Conservation (phyloP, 1,140 invertebrate species). For the Leptoteleia sp. region DNA sequence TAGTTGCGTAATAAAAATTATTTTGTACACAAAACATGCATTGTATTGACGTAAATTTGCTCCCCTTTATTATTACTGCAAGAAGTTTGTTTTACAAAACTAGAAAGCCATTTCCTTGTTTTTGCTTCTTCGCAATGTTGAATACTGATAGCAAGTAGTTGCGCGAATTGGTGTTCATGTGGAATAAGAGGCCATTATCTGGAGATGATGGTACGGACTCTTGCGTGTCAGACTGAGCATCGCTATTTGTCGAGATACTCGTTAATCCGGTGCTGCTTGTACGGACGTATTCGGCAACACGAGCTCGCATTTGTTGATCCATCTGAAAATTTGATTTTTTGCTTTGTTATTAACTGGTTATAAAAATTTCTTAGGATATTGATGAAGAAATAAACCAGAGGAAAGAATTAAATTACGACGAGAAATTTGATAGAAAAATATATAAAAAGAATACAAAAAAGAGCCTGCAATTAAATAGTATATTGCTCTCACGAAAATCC, state of each 20-base stretch:
- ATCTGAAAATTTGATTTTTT: too few species aligned
- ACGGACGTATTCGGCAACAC: constrained; percentile 82
- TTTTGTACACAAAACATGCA: too few species aligned
- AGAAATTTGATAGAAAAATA: too few species aligned
- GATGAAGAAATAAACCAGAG: constrained; percentile 61
- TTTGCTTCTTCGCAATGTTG: constrained; percentile 80
- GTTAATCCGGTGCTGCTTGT: constrained; percentile 80
- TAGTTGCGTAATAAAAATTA: too few species aligned
- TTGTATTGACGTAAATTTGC: too few species aligned
- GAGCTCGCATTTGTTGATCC: constrained; percentile 81
- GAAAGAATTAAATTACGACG: constrained; percentile 84
- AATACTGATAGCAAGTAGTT: constrained; percentile 81
- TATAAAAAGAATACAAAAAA: too few species aligned
- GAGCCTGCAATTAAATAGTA: too few species aligned
- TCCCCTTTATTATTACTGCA: too few species aligned
- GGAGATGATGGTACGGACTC: constrained; percentile 64
- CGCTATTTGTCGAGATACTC: constrained; percentile 74
- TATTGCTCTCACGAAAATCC: too few species aligned
- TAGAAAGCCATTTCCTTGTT: constrained; percentile 73
- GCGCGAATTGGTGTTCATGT: constrained; percentile 78
- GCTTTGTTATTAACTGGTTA: too few species aligned
- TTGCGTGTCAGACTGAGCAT: constrained; percentile 74
- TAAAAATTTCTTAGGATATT: too few species aligned
- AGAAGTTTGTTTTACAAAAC: constrained; percentile 78
- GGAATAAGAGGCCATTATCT: constrained; percentile 78